These are phyloP conservation scores for Fratercula arctica DNA, from an alignment of 2,797 vertebrate species.

Conservation along the genomic window DNA sequence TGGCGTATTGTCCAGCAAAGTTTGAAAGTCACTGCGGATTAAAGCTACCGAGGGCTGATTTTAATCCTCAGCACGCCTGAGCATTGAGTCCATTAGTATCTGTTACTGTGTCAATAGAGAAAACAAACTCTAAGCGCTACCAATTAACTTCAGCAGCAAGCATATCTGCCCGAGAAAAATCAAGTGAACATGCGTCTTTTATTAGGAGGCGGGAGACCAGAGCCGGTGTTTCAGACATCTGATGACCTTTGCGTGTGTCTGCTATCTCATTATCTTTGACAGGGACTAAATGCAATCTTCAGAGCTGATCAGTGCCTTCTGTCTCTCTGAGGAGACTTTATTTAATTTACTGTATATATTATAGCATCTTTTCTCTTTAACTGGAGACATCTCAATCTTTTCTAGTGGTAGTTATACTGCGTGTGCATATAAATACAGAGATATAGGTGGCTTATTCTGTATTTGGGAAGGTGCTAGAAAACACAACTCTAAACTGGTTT, in stretches of 20 bases:
- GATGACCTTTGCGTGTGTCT: background rate
- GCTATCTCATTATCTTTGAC: background rate
- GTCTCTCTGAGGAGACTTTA: background rate
- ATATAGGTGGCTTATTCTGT: background rate
- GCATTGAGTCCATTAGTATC: background rate
- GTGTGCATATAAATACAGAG: background rate
- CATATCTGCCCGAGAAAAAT: background rate
- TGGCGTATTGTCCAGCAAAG: background rate
- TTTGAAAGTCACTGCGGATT: background rate
- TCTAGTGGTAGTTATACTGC: background rate
- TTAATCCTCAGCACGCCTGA: background rate
- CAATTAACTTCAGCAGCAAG: slow-evolving; percentile 19
- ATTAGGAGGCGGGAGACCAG: background rate
- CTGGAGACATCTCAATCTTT: background rate
- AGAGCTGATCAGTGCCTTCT: background rate
- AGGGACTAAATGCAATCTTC: background rate
- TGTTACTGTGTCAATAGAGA: slow-evolving; percentile 17
- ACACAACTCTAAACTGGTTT: background rate
- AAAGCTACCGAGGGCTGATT: background rate
- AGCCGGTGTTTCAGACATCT: background rate
- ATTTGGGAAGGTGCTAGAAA: background rate
- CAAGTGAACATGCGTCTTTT: background rate
- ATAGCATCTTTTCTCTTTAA: background rate
- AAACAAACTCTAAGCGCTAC: background rate
- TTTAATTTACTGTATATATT: slow-evolving; percentile 8